These are phyloP conservation scores for Lycaena phlaeas DNA, from an alignment of 2,888 invertebrate genomes.

Conservation along the genomic window DNA sequence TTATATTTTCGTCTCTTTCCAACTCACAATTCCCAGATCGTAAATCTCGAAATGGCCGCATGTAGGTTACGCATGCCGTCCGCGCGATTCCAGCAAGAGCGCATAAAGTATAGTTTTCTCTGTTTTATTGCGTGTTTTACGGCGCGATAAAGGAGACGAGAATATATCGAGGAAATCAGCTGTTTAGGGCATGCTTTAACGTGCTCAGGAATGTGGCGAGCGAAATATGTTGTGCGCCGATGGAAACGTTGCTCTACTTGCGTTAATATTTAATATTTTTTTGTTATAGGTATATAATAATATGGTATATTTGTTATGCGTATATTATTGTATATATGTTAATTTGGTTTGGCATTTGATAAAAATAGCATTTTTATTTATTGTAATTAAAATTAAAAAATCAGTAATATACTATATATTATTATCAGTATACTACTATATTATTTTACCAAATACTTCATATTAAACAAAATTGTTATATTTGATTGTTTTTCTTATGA, in stretches of 20 bases:
- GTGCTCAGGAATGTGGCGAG: conserved; percentile 70
- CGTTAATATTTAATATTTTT: too few relatives aligned
- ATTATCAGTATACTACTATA: too few relatives aligned
- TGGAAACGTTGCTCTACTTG: conserved; percentile 51
- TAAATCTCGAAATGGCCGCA: conserved; percentile 75
- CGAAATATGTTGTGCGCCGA: conserved; percentile 53
- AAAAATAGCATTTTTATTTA: neutral
- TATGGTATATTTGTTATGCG: too few relatives aligned
- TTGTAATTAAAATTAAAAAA: too few relatives aligned
- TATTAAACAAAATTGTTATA: too few relatives aligned
- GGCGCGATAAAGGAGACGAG: conserved; percentile 66
- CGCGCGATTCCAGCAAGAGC: conserved; percentile 62
- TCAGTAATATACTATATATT: too few relatives aligned
- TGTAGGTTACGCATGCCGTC: conserved; percentile 74
- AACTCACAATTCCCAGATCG: conserved; percentile 74
- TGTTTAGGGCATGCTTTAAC: conserved; percentile 72
- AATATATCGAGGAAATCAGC: conserved; percentile 68
- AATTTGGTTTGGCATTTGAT: too few relatives aligned
- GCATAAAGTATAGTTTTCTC: conserved; percentile 72
- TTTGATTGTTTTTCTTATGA: too few relatives aligned
- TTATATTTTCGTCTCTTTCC: conserved; percentile 68
- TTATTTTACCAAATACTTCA: too few relatives aligned
- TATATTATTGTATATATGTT: too few relatives aligned
- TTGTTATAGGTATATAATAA: too few relatives aligned
- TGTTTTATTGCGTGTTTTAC: conserved; percentile 69